Evolutionary conservation across 2,888 invertebrate species (phyloP).

Genomic region (Scrobipalpa atriplicella): DNA sequence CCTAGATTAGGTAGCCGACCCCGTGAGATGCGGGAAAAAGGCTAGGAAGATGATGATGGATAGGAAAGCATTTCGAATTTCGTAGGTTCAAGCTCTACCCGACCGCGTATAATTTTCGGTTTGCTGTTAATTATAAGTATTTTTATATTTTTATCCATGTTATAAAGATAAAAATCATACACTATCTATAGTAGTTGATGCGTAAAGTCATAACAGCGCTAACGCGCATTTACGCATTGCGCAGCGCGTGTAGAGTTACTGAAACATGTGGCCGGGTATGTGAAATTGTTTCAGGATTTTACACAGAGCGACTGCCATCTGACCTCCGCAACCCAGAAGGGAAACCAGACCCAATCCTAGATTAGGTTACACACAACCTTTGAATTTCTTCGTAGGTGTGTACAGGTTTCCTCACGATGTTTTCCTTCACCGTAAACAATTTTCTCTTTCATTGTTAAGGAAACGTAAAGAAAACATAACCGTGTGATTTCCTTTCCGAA

Average conservation of each 20-base stretch:
- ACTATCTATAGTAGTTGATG: background rate
- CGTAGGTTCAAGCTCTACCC: background rate
- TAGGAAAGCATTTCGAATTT: no score
- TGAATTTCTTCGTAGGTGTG: no score
- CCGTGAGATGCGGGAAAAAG: no score
- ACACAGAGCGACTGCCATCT: no score
- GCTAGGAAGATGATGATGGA: no score
- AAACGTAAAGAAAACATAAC: constrained; percentile 7
- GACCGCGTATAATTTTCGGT: no score
- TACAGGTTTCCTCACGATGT: no score
- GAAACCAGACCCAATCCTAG: no score
- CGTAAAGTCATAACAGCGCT: constrained; percentile 28
- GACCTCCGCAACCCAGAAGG: no score
- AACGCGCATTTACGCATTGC: constrained; percentile 42
- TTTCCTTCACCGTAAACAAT: no score
- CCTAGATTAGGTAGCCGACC: no score
- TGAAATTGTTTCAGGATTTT: constrained; percentile 42
- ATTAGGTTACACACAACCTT: no score
- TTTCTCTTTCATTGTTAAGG: background rate
- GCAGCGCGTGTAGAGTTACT: constrained; percentile 51
- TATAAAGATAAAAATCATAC: background rate
- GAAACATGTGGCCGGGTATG: constrained; percentile 46
- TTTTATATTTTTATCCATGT: background rate
- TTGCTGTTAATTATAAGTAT: background rate
- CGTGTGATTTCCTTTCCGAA: background rate